Percentiles rank a stretch among this genome's conserved stretches.
Conservation (phyloP, 2,888 invertebrate genomes). For the Diloba caeruleocephala region DNA sequence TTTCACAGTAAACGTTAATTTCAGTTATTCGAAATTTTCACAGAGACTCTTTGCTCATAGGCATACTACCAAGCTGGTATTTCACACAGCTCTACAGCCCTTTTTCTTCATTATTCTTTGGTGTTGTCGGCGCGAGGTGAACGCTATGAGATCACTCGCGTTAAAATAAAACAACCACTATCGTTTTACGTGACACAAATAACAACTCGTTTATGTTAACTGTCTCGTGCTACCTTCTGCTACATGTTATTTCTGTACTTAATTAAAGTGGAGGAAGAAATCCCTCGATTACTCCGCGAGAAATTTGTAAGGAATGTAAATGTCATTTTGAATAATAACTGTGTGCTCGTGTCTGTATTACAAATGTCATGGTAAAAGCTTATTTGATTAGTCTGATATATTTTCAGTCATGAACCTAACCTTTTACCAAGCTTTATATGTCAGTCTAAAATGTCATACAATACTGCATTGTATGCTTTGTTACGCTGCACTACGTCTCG, state of each 20-base stretch:
- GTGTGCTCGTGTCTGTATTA: no score
- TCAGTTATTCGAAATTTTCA: neutral
- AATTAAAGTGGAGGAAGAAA: conserved; percentile 8
- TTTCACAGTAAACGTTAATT: no score
- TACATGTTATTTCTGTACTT: conserved; percentile 19
- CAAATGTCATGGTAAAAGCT: no score
- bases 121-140: conserved; percentile 52
- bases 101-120: conserved; percentile 34
- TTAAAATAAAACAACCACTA: conserved; percentile 58
- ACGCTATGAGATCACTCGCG: conserved; percentile 56
- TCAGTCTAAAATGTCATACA: no score
- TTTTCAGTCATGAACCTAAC: no score
- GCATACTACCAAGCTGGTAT: conserved; percentile 1
- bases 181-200: conserved; percentile 54
- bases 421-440: no score
- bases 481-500: no score
- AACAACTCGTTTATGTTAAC: conserved; percentile 36
- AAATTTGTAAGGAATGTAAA: conserved; percentile 1
- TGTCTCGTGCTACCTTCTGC: conserved; percentile 17
- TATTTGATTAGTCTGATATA: no score
- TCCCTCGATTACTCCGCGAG: conserved; percentile 4
- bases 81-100: neutral
- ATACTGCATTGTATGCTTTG: no score
- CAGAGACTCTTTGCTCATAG: neutral
- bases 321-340: no score